Percentiles rank a stretch among this genome's conserved stretches.
Conservation (phyloP, 2,888 invertebrate genomes). For the Epinotia ramella region DNA sequence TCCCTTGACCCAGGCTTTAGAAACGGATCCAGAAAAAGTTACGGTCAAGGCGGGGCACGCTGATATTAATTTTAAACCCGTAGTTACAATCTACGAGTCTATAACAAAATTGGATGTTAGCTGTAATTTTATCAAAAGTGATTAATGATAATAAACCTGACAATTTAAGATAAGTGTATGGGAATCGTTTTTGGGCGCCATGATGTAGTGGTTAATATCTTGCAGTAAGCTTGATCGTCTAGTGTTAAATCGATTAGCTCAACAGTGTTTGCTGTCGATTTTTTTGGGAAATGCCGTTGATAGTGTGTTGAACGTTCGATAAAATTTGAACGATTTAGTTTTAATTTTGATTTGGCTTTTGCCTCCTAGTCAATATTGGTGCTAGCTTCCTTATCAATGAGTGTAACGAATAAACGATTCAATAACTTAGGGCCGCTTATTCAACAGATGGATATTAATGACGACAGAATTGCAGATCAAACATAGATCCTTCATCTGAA, state of each 20-base stretch:
- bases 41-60: conserved; percentile 21
- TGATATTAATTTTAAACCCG: conserved; percentile 10
- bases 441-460: conserved; percentile 15
- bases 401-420: conserved; percentile 2
- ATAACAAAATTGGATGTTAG: neutral
- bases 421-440: neutral
- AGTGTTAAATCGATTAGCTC: no score
- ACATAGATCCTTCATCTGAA: neutral
- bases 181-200: neutral
- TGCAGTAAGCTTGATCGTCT: neutral
- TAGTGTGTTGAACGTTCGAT: neutral
- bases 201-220: neutral
- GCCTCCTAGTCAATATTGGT: neutral
- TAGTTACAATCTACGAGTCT: neutral
- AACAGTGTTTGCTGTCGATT: no score
- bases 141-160: conserved; percentile 1
- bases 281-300: neutral
- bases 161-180: neutral
- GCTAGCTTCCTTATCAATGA: neutral
- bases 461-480: neutral
- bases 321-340: neutral
- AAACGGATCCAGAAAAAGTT: conserved; percentile 31
- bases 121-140: conserved; percentile 5
- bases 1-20: conserved; percentile 40
- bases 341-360: neutral